Base-by-base conservation (phyloP, 1,140 invertebrate species). In the Maniola jurtina region DNA sequence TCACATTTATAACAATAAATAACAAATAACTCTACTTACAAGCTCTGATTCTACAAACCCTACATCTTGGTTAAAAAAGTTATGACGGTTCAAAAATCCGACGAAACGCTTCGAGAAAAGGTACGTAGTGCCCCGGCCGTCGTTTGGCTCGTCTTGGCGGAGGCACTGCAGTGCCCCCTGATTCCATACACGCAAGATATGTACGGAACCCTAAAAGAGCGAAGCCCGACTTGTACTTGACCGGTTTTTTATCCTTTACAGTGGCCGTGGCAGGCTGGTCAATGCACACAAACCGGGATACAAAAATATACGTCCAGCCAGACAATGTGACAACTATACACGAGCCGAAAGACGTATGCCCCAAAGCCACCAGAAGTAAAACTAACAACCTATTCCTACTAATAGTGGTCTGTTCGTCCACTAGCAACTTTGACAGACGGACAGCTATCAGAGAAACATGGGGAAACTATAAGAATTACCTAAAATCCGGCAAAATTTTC, bases 371-470 rank as follows among this genome's bases (percentile, higher is more conserved):
- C 38, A 79, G 61, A 72, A 72, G 68, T 34, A 77, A 81, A 54
- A 75, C 75, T 35, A 78, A 90, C 14, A 76, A 83, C 57, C 71
- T 92, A 0, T 94, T 95, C 77, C 83, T 97, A 15, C 84, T 96
- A 6, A 93, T 97, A 61, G 92, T 96, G 14, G 93, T 97, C 1
- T 95, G 94, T 77, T 96, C 96, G 0, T 92, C 94, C 8, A 93
- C 95, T 0, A 76, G 79, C 0, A 95, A 97, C 88, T 92, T 94
- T 65, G 92, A 94, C 36, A 91, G 92, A 50, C 89, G 96, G 34
- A 77, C 84, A 52, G 95, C 95, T 10, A 97, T 97, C 66, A 91
- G 96, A 72, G 93, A 96, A 73, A 97, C 96, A 0, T 98, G 96
- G 96, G 96, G 94, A 0, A 94, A 93, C 66, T 92, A 93, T 66